Base-by-base conservation (phyloP, 1,140 invertebrate genomes). In the Onthophagus taurus region DNA sequence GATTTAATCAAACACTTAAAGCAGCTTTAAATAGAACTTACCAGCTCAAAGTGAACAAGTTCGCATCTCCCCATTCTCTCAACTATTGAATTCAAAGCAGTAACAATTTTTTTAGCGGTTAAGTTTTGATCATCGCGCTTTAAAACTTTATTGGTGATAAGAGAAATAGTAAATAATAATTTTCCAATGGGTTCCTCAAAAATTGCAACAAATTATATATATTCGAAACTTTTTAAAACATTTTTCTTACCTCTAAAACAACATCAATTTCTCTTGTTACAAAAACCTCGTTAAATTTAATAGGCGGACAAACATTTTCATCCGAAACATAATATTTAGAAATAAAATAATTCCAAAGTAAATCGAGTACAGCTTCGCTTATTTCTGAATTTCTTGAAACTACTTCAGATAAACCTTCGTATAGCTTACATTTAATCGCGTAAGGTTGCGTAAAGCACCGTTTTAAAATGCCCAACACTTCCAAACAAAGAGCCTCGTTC, bases 381-480 rank as follows among this genome's bases (percentile, higher is more conserved):
- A 74, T 47, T 19, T 71, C 66, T 16, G 58, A 48, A 59, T 74
- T 76, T 14, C 51, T 53, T 16, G 35, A 34, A 18, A 72, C 56
- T 1, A 63, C 61, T 18, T 67, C 56, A 31, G 64, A 65, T 8
- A 74, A 54, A 36, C 66, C 69, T 43, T 65, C 59, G 50, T 78
- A 80, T 0, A 80, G 55, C 42, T 72, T 54, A 21, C 69, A 54
- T 51, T 71, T 70, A 3, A 78, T 70, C 49, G 69, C 61, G 1
- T 61, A 64, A 48, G 78, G 75, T 42, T 79, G 76, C 23, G 68
- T 67, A 12, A 78, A 72, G 51, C 74, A 77, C 11, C 73, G 68
- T 24, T 65, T 70, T 20, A 80, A 55, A 52, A 79, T 77, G 2
- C 65, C 68, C 8, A 79, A 54, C 16, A 80, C 65, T 57, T 80